Conservation (phyloP, 1,140 invertebrate genomes). For the Drosophila truncata region DNA sequence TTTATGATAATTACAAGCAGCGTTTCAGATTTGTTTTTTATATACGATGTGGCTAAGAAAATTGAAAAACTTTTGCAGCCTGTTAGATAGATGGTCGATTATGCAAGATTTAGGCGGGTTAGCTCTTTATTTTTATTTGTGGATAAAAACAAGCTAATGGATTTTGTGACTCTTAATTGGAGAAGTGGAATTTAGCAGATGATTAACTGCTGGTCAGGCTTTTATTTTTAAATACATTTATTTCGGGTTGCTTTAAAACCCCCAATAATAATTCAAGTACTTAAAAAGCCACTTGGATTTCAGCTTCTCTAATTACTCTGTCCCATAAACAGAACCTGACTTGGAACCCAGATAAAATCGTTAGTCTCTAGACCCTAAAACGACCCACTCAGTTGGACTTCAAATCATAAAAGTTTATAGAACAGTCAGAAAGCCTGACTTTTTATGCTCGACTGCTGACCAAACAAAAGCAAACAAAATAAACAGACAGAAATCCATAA, state of each 20-base stretch:
- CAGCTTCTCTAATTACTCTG: conserved; percentile 10
- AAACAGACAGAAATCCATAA: conserved; percentile 6
- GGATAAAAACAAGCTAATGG: conserved; percentile 55
- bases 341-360: conserved; percentile 15
- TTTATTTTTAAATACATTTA: neutral
- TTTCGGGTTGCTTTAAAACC: neutral
- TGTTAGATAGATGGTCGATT: conserved; percentile 63
- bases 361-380: neutral
- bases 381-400: neutral
- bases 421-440: conserved; percentile 23
- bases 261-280: neutral
- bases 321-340: conserved; percentile 26
- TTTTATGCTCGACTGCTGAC: conserved; percentile 42
- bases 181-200: conserved; percentile 1
- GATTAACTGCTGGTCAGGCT: conserved; percentile 7
- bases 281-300: neutral
- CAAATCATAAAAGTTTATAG: conserved; percentile 25
- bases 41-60: conserved; percentile 56
- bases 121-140: conserved; percentile 38
- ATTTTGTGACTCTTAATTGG: conserved; percentile 46
- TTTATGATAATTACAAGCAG: conserved; percentile 81
- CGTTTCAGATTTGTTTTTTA: conserved; percentile 57
- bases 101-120: conserved; percentile 61
- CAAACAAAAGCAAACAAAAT: conserved; percentile 16
- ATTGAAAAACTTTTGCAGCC: conserved; percentile 70